phyloP scores from a whole-genome alignment of 2,888 invertebrate genomes.

The Tigriopus californicus region DNA sequence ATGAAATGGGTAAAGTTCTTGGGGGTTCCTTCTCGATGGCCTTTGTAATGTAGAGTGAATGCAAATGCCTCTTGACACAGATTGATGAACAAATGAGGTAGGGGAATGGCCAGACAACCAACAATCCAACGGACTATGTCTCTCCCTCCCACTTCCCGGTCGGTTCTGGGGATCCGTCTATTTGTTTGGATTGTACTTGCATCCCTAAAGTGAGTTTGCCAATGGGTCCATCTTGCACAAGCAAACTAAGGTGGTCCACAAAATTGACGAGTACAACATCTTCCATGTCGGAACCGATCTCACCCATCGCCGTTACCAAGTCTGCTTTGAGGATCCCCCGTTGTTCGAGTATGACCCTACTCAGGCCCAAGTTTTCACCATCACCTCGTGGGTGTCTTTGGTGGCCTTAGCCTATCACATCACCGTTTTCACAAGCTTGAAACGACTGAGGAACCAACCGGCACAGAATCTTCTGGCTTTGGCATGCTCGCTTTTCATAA shows the following conservation, averaged over 20 bases:
- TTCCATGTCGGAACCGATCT: background rate
- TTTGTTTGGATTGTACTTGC: too few relatives aligned
- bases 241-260: background rate
- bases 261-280: background rate
- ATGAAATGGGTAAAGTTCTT: too few relatives aligned
- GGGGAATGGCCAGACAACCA: background rate
- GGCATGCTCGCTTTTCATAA: background rate
- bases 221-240: background rate
- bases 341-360: too few relatives aligned
- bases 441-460: constrained; percentile 2
- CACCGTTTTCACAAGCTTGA: constrained; percentile 3
- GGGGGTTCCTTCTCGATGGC: too few relatives aligned
- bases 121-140: too few relatives aligned
- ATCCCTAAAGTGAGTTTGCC: background rate
- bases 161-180: too few relatives aligned
- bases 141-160: too few relatives aligned
- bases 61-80: background rate
- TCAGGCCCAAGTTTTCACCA: too few relatives aligned
- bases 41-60: background rate
- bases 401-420: background rate
- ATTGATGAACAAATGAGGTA: background rate
- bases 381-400: background rate
- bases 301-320: background rate
- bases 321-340: too few relatives aligned
- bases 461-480: constrained; percentile 6